Evolutionary conservation across 2,113 vertebrate genomes (phyloP).

Genomic region (Rhombomys opimus): DNA sequence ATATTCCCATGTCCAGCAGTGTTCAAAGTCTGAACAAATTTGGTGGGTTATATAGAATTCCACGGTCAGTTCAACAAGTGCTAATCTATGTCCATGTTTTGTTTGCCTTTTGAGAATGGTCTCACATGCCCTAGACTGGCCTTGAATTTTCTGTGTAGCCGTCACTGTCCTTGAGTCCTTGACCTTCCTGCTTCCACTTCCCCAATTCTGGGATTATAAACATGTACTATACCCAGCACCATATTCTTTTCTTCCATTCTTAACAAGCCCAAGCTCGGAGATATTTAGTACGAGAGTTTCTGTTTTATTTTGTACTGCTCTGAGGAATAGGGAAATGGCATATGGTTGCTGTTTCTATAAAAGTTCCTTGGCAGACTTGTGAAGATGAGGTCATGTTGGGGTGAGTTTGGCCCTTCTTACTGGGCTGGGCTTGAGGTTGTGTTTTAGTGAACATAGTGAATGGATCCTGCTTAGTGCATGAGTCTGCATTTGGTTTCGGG

Average conservation of each 20-base stretch:
- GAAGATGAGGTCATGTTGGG: slow-evolving; percentile 47
- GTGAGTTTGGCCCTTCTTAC: slow-evolving; percentile 39
- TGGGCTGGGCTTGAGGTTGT: slow-evolving; percentile 31
- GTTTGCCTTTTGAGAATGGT: neutral
- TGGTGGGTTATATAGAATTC: neutral
- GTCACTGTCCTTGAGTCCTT: neutral
- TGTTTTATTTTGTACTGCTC: slow-evolving; percentile 46
- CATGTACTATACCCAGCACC: too few species aligned
- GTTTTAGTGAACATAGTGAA: slow-evolving; percentile 55
- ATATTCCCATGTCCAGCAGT: neutral
- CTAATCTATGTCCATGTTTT: neutral
- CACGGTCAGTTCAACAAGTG: slow-evolving; percentile 1
- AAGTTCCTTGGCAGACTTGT: slow-evolving; percentile 45
- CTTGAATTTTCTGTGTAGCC: neutral
- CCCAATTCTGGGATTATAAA: neutral
- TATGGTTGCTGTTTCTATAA: slow-evolving; percentile 60
- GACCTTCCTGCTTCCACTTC: neutral
- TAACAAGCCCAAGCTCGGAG: slow-evolving; percentile 36
- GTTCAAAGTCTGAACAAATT: neutral
- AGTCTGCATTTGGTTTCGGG: slow-evolving; percentile 62
- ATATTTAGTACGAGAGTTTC: neutral
- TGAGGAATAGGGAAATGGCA: slow-evolving; percentile 31
- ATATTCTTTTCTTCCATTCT: neutral
- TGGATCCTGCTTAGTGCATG: slow-evolving; percentile 54
- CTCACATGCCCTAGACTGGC: neutral